Conservation (phyloP, 2,888 invertebrate species). For the Idaea straminata region DNA sequence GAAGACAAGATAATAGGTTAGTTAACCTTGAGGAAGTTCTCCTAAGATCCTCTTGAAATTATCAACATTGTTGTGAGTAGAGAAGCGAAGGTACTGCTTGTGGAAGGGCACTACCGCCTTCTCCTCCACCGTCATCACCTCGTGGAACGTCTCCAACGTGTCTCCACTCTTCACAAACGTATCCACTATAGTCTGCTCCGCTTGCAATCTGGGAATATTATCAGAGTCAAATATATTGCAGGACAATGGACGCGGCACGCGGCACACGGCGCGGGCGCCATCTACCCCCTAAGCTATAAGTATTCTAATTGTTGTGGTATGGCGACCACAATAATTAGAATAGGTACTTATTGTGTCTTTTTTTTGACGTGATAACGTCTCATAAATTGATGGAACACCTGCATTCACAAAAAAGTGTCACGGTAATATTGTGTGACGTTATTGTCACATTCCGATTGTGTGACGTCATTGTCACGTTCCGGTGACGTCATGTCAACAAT, state of each 20-base stretch:
- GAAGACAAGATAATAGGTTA: not conserved
- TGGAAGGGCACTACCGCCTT: constrained; percentile 54
- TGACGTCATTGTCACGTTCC: too few species aligned
- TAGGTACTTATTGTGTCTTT: too few species aligned
- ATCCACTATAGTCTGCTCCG: constrained; percentile 44
- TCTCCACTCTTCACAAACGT: constrained; percentile 33
- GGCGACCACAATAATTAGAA: too few species aligned
- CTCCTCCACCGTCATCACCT: constrained; percentile 41
- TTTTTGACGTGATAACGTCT: too few species aligned
- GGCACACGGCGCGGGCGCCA: too few species aligned
- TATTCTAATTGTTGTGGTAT: too few species aligned
- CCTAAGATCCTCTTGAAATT: constrained; percentile 62
- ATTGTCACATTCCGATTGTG: too few species aligned
- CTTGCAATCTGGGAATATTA: constrained; percentile 44
- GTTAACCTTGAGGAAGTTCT: constrained; percentile 67
- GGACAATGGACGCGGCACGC: not conserved
- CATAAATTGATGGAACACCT: too few species aligned
- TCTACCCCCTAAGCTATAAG: too few species aligned
- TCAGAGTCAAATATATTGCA: constrained; percentile 1
- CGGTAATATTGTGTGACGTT: too few species aligned
- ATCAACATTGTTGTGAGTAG: constrained; percentile 58
- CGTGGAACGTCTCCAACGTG: constrained; percentile 33
- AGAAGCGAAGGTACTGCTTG: constrained; percentile 58
- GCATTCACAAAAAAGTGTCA: too few species aligned
- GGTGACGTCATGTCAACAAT: too few species aligned